A percentile compares a stretch with the other conserved stretches of the same genome.
phyloP scores from a whole-genome alignment of 2,113 vertebrate species.

The Anolis carolinensis region DNA sequence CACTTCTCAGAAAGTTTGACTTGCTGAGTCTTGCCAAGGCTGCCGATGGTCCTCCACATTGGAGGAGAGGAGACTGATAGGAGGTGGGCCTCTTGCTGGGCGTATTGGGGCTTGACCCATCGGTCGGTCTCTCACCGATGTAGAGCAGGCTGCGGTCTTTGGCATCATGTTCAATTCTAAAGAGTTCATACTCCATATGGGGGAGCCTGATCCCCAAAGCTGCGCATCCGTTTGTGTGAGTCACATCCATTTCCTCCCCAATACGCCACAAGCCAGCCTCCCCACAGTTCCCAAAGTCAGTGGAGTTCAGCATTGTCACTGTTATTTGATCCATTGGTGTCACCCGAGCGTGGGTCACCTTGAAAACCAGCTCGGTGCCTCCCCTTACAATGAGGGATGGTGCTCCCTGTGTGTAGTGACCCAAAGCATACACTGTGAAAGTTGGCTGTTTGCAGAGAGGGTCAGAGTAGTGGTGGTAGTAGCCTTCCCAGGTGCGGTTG shows the following conservation, averaged over 20 bases:
- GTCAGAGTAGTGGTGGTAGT: constrained; percentile 87
- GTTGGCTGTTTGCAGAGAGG: constrained; percentile 83
- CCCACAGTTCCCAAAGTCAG: constrained; percentile 80
- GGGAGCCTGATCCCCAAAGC: constrained; percentile 87
- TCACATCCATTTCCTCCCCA: constrained; percentile 84
- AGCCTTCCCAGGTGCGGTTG: constrained; percentile 84
- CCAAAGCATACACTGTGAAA: constrained; percentile 83
- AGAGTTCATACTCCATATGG: constrained; percentile 90
- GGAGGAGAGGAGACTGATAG: constrained; percentile 86
- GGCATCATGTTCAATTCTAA: constrained; percentile 82
- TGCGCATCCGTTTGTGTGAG: constrained; percentile 81
- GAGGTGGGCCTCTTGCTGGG: constrained; percentile 84
- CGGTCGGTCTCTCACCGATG: constrained; percentile 85
- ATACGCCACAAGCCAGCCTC: constrained; percentile 74
- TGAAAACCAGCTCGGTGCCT: constrained; percentile 84
- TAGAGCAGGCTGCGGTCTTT: constrained; percentile 81
- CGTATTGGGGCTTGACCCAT: constrained; percentile 85
- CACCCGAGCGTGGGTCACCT: constrained; percentile 80
- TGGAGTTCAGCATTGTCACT: constrained; percentile 79
- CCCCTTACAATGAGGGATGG: constrained; percentile 78
- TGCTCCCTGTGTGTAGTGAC: constrained; percentile 79
- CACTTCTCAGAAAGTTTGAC: constrained; percentile 38
- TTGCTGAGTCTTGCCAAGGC: constrained; percentile 49
- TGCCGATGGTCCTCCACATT: constrained; percentile 67
- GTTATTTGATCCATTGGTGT: constrained; percentile 78